Conservation (phyloP, 2,797 vertebrate genomes). For the Sciaenops ocellatus region DNA sequence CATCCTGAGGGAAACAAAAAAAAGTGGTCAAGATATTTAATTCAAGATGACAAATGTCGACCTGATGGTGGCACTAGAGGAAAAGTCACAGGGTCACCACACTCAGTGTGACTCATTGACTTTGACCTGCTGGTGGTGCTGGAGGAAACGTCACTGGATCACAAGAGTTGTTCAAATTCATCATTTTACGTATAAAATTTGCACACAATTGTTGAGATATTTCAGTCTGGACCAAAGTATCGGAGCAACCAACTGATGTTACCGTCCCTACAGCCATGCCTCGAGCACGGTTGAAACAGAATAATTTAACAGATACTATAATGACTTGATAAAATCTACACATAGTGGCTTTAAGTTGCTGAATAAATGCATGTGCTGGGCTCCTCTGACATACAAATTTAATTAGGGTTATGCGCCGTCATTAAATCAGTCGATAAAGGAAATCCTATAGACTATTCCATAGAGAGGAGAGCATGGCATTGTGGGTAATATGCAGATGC, state of each 20-base stretch:
- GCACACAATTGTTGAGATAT: not conserved
- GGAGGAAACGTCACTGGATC: not conserved
- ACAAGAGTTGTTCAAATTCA: not conserved
- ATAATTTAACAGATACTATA: not conserved
- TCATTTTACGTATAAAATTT: not conserved
- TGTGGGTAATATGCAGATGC: slow-evolving; percentile 56
- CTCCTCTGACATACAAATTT: not conserved
- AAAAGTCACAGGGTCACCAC: not conserved
- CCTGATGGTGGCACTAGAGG: not conserved
- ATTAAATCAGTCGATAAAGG: slow-evolving; percentile 33
- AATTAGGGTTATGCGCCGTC: not conserved
- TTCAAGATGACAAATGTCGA: not conserved
- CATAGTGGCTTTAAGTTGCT: slow-evolving; percentile 1
- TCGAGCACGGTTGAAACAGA: not conserved
- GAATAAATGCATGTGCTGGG: not conserved
- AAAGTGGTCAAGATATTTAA: not conserved
- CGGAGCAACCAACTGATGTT: too few relatives aligned
- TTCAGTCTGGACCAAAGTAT: not conserved
- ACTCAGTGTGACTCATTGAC: not conserved
- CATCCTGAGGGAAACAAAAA: not conserved
- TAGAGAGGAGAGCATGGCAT: slow-evolving; percentile 45
- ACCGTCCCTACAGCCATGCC: not conserved
- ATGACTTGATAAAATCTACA: not conserved
- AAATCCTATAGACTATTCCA: slow-evolving; percentile 43
- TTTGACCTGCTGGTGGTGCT: not conserved